phyloP scores from a whole-genome alignment of 2,797 vertebrate genomes.

The Chromis chromis region DNA sequence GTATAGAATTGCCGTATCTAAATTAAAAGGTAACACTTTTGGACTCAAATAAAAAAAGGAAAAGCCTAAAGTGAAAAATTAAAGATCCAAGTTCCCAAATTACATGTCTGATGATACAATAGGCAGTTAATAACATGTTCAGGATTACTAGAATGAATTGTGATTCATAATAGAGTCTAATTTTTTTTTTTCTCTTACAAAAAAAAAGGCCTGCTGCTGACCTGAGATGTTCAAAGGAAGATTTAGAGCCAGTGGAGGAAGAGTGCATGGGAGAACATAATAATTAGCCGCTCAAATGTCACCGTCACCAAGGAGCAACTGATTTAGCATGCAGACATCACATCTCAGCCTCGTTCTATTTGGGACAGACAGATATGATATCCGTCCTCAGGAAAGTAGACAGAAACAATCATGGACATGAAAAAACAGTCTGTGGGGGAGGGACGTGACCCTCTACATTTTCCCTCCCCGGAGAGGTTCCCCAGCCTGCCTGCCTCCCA shows the following conservation, averaged over 20 bases:
- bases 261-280: conserved; percentile 73
- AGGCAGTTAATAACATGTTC: conserved; percentile 69
- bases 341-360: conserved; percentile 37
- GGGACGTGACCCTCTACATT: conserved; percentile 53
- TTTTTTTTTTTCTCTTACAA: conserved; percentile 37
- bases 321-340: conserved; percentile 69
- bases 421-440: conserved; percentile 59
- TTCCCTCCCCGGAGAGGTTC: conserved; percentile 48
- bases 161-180: conserved; percentile 65
- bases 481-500: conserved; percentile 54
- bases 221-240: conserved; percentile 66
- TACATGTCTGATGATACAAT: conserved; percentile 63
- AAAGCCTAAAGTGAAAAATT: conserved; percentile 61
- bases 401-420: conserved; percentile 32
- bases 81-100: conserved; percentile 57
- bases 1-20: conserved; percentile 52
- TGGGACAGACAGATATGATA: conserved; percentile 34
- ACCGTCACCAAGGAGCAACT: conserved; percentile 56
- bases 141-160: conserved; percentile 56
- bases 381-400: conserved; percentile 21
- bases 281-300: conserved; percentile 81
- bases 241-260: conserved; percentile 62
- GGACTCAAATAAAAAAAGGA: conserved; percentile 22
- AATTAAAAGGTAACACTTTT: conserved; percentile 67
- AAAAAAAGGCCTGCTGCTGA: conserved; percentile 41